These are phyloP conservation scores for Ptilonorhynchus violaceus DNA, from an alignment of 2,113 vertebrate genomes.

Conservation along the genomic window DNA sequence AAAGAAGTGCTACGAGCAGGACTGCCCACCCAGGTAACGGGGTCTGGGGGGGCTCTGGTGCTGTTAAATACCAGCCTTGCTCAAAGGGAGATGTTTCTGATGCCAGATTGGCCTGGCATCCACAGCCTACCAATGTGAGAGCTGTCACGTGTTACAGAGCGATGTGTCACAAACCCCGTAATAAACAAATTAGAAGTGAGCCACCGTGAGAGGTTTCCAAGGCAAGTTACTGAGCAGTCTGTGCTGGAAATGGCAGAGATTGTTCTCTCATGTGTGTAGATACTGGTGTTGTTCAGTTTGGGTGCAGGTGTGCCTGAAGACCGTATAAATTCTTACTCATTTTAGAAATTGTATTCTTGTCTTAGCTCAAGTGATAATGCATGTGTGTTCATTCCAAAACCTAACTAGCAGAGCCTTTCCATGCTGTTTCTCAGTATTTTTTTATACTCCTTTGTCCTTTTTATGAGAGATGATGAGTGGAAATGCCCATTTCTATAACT, in stretches of 20 bases:
- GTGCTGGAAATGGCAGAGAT: not conserved
- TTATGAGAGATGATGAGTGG: not conserved
- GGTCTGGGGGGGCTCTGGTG: not conserved
- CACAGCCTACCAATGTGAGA: fast-evolving
- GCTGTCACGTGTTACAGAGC: fast-evolving
- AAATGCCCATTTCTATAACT: not conserved
- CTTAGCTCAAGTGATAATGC: not conserved
- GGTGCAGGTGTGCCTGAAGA: not conserved
- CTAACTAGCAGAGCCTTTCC: not conserved
- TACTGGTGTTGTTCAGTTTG: not conserved
- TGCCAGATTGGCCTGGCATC: not conserved
- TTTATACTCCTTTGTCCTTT: not conserved
- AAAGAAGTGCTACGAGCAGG: conserved; percentile 85
- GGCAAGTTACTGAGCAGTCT: not conserved
- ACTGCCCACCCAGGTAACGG: conserved; percentile 86
- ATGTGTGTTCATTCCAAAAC: not conserved
- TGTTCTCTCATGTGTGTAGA: not conserved
- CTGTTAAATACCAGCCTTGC: too few relatives aligned
- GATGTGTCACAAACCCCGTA: not conserved
- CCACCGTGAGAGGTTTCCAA: not conserved
- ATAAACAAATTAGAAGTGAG: not conserved
- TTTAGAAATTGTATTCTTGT: not conserved
- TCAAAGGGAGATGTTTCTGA: not conserved
- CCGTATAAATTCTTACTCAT: fast-evolving
- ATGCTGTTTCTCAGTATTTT: not conserved